These are phyloP conservation scores for Mimas tiliae DNA, from an alignment of 2,888 invertebrate species.

Conservation along the genomic window DNA sequence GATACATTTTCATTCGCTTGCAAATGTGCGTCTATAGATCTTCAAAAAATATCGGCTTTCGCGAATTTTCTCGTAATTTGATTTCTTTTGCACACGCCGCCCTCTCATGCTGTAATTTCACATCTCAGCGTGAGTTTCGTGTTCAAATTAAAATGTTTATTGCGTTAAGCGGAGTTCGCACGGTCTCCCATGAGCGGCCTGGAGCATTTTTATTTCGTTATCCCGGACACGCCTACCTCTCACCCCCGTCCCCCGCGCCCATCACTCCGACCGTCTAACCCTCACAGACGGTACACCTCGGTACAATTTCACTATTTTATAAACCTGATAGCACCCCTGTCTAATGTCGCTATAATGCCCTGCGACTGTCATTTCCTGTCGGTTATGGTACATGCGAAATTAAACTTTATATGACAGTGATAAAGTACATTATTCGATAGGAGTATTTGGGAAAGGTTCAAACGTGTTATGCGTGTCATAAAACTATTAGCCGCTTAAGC, in stretches of 20 bases:
- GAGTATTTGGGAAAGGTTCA: constrained; percentile 46
- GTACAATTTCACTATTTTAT: constrained; percentile 71
- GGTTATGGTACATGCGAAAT: constrained; percentile 35
- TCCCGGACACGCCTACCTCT: constrained; percentile 65
- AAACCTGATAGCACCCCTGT: constrained; percentile 70
- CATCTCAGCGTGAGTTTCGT: constrained; percentile 83
- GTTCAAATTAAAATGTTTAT: constrained; percentile 85
- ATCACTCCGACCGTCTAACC: constrained; percentile 30
- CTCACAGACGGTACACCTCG: constrained; percentile 45
- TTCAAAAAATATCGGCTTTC: constrained; percentile 43
- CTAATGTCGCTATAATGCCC: constrained; percentile 76
- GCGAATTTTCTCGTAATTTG: constrained; percentile 71
- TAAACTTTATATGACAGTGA: constrained; percentile 49
- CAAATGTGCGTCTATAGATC: constrained; percentile 32
- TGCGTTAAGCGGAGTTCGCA: constrained; percentile 82
- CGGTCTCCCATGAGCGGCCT: constrained; percentile 67
- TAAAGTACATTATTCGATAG: constrained; percentile 56
- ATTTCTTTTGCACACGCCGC: constrained; percentile 70
- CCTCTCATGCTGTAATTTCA: constrained; percentile 74
- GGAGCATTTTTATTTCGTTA: constrained; percentile 82
- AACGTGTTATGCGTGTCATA: constrained; percentile 81
- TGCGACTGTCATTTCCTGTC: constrained; percentile 74
- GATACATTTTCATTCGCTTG: constrained; percentile 27
- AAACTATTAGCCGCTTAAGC: constrained; percentile 84
- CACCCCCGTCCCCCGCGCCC: constrained; percentile 51